Percentiles rank a stretch among this genome's conserved stretches.
Conservation (phyloP, 1,140 invertebrate genomes). For the Andrena cerasifolii region DNA sequence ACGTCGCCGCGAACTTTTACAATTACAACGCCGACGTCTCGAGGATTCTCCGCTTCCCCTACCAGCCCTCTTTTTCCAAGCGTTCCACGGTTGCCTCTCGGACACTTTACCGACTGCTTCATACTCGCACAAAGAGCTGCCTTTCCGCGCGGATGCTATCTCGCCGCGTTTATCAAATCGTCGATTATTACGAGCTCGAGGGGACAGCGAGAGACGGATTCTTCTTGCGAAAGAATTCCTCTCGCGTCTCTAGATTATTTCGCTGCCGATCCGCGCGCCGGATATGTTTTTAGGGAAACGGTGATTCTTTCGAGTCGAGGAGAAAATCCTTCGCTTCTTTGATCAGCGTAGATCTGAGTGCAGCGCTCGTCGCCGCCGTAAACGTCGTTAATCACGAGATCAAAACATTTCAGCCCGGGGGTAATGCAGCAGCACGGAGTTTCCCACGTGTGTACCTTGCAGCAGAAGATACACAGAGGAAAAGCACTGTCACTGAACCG, state of each 20-base stretch:
- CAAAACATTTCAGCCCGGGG: too few species aligned
- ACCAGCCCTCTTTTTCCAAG: too few species aligned
- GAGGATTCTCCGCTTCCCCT: constrained; percentile 27
- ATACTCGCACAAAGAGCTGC: constrained; percentile 9
- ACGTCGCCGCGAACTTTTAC: constrained; percentile 57
- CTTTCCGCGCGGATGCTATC: constrained; percentile 20
- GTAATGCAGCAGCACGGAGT: too few species aligned
- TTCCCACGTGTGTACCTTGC: too few species aligned
- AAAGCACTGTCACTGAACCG: too few species aligned
- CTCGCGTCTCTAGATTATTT: background rate
- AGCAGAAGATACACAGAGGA: too few species aligned
- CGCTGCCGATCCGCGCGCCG: too few species aligned
- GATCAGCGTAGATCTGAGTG: too few species aligned
- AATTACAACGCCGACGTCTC: constrained; percentile 49
- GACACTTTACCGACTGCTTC: background rate
- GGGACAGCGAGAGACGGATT: background rate
- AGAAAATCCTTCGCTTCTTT: too few species aligned
- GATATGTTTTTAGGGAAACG: too few species aligned
- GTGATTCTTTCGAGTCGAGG: too few species aligned
- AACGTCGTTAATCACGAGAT: background rate
- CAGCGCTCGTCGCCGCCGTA: too few species aligned
- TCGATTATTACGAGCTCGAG: background rate
- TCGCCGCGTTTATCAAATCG: constrained; percentile 15
- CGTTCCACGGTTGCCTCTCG: background rate
- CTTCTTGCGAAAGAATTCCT: background rate